Evolutionary conservation across 2,797 vertebrate species (phyloP).

Genomic region (Chelon auratus): DNA sequence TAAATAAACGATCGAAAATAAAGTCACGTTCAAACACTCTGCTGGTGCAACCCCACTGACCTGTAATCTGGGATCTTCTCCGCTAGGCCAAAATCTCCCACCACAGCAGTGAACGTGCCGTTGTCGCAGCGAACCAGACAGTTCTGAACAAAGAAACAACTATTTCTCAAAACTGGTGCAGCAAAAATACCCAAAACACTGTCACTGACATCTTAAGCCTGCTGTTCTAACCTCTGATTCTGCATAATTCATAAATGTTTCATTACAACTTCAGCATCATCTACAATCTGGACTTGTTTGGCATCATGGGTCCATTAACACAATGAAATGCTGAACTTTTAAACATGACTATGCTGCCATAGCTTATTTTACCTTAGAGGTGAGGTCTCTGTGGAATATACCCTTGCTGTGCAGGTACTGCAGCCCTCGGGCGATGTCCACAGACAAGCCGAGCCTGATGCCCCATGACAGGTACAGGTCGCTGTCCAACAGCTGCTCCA

Average conservation of each 20-base stretch:
- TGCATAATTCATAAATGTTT: too few species aligned
- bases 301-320: too few species aligned
- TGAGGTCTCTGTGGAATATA: conserved; percentile 96
- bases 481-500: conserved; percentile 95
- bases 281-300: background rate
- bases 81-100: conserved; percentile 95
- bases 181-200: too few species aligned
- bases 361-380: conserved; percentile 89
- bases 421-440: conserved; percentile 91
- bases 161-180: background rate
- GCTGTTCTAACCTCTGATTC: background rate
- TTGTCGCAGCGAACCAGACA: conserved; percentile 92
- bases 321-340: too few species aligned
- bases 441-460: conserved; percentile 86
- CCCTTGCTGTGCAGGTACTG: conserved; percentile 95
- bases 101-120: conserved; percentile 88
- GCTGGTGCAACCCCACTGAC: conserved; percentile 67
- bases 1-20: too few species aligned
- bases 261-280: background rate
- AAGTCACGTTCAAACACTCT: too few species aligned
- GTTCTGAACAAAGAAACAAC: conserved; percentile 82
- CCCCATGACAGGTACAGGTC: conserved; percentile 89
- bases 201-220: too few species aligned
- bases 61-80: conserved; percentile 97
- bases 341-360: too few species aligned